Conservation (phyloP, 2,888 invertebrate species). For the Aquatica leii region DNA sequence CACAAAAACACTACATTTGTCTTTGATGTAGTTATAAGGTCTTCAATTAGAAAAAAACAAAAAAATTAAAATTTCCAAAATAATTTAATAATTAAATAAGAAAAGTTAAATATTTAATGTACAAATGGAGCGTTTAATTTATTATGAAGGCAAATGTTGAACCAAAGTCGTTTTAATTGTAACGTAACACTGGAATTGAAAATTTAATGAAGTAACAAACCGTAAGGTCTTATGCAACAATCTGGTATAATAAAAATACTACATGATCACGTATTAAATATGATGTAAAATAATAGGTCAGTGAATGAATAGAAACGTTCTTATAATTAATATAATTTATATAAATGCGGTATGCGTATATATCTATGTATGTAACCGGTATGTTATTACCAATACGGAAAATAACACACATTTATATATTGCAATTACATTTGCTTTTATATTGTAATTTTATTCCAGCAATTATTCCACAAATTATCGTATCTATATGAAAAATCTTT, state of each 20-base stretch:
- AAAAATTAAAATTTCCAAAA: constrained; percentile 9
- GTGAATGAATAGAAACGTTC: constrained; percentile 43
- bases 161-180: constrained; percentile 8
- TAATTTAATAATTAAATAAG: constrained; percentile 5
- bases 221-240: constrained; percentile 9
- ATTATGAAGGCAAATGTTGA: constrained; percentile 5
- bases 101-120: constrained; percentile 8
- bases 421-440: constrained; percentile 15
- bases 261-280: constrained; percentile 30
- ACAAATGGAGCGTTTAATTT: constrained; percentile 11
- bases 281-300: constrained; percentile 46
- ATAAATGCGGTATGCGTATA: constrained; percentile 39
- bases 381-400: constrained; percentile 10
- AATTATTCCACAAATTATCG: neutral
- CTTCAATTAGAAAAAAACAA: constrained; percentile 39
- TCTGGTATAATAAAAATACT: neutral
- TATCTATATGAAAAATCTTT: neutral
- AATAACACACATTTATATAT: constrained; percentile 14
- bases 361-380: constrained; percentile 12
- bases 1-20: constrained; percentile 49
- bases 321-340: constrained; percentile 42
- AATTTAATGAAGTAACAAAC: constrained; percentile 1
- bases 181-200: neutral
- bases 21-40: constrained; percentile 46
- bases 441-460: constrained; percentile 11